A percentile compares a stretch with the other conserved stretches of the same genome.
phyloP scores from a whole-genome alignment of 2,113 vertebrate species.

The Scatophagus argus region DNA sequence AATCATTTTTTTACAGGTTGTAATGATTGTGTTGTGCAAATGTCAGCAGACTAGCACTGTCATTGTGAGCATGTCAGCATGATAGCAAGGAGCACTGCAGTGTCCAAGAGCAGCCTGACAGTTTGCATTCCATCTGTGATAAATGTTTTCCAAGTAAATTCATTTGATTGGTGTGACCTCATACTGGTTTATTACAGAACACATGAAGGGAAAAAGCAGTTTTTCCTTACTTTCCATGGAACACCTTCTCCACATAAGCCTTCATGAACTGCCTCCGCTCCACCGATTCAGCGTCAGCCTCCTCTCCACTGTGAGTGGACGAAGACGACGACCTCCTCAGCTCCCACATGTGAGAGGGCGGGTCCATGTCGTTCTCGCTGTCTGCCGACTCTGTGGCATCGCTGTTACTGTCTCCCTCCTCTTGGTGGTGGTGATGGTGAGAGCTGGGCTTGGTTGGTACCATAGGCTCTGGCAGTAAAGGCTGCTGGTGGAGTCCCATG shows the following conservation, averaged over 20 bases:
- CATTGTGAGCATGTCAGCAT: too few relatives aligned
- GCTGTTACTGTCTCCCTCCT: constrained; percentile 82
- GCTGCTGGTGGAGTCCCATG: constrained; percentile 41
- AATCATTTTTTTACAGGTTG: too few relatives aligned
- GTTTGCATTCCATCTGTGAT: too few relatives aligned
- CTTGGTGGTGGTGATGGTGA: constrained; percentile 35
- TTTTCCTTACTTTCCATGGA: constrained; percentile 88
- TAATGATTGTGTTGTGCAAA: too few relatives aligned
- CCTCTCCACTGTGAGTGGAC: constrained; percentile 89
- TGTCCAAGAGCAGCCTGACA: too few relatives aligned
- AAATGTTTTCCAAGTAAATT: not conserved
- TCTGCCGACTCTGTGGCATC: constrained; percentile 94
- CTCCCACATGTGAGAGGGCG: constrained; percentile 79
- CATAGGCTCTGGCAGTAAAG: constrained; percentile 66
- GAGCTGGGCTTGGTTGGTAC: constrained; percentile 39
- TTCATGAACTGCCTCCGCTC: constrained; percentile 90
- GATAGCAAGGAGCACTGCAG: too few relatives aligned
- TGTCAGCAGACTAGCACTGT: too few relatives aligned
- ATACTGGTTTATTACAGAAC: not conserved
- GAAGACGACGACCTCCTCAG: constrained; percentile 90
- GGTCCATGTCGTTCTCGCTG: constrained; percentile 92
- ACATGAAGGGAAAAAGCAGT: not conserved
- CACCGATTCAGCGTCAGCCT: constrained; percentile 76
- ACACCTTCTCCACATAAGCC: constrained; percentile 93
- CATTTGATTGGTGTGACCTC: too few relatives aligned